These are phyloP conservation scores for Bungarus multicinctus DNA, from an alignment of 2,113 vertebrate species.

Conservation along the genomic window DNA sequence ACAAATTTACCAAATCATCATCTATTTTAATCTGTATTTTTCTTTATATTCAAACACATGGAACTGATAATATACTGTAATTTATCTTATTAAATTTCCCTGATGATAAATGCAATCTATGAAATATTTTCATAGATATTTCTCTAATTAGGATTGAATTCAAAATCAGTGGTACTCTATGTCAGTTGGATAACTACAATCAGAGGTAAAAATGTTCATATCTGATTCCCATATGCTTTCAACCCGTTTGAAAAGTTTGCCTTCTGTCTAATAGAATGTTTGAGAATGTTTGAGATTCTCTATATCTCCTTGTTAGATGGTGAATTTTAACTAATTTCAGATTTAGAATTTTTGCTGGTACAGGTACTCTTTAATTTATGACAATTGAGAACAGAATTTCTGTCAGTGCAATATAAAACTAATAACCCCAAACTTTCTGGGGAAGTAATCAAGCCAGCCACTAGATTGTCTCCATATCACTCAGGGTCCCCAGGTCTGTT, in stretches of 20 bases:
- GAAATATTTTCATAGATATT: not conserved
- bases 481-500: not conserved
- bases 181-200: not conserved
- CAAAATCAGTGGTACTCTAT: not conserved
- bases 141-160: not conserved
- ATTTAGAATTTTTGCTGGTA: not conserved
- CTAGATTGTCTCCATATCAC: not conserved
- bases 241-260: not conserved
- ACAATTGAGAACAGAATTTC: not conserved
- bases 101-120: not conserved
- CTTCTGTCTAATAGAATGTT: not conserved
- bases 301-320: not conserved
- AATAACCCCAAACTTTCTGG: not conserved
- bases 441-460: not conserved
- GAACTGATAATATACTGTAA: not conserved
- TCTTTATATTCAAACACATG: not conserved
- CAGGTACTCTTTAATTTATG: not conserved
- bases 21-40: not conserved
- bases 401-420: not conserved
- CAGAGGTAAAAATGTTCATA: not conserved
- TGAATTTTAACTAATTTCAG: not conserved
- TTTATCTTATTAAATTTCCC: not conserved
- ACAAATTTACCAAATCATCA: not conserved
- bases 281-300: not conserved
- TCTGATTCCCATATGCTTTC: not conserved